Percentiles rank a stretch among this genome's conserved stretches.
These are phyloP conservation scores for Crocallis elinguaria DNA, from an alignment of 2,888 invertebrate species.

Conservation along the genomic window DNA sequence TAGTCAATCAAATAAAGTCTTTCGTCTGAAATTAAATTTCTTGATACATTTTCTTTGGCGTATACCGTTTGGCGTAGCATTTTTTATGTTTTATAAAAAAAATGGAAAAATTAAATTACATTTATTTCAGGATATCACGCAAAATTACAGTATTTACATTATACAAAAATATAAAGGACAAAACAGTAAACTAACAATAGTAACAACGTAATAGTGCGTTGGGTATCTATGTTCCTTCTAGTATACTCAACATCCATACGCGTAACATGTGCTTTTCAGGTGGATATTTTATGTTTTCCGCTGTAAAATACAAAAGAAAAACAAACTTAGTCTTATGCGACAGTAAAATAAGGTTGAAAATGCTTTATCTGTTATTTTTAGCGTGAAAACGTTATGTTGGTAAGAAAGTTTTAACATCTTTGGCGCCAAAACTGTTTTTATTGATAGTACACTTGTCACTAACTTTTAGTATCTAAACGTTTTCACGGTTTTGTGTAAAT, in stretches of 20 bases:
- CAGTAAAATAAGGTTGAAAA: slow-evolving; percentile 14
- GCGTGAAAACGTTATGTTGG: not conserved
- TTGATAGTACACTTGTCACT: slow-evolving; percentile 21
- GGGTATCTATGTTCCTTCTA: not conserved
- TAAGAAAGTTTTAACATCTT: slow-evolving; percentile 51
- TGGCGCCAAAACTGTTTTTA: slow-evolving; percentile 51
- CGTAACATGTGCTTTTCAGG: slow-evolving; percentile 48
- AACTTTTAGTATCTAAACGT: slow-evolving; percentile 8
- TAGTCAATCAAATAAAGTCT: no score
- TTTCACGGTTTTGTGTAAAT: not conserved
- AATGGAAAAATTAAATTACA: no score
- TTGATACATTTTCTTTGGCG: no score
- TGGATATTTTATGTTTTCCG: slow-evolving; percentile 13
- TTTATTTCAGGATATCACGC: no score
- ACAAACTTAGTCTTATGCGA: slow-evolving; percentile 1
- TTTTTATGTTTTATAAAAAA: no score
- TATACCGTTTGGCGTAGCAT: no score
- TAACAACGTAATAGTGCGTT: no score
- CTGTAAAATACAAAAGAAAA: slow-evolving; percentile 1
- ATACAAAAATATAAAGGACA: no score
- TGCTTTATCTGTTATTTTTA: slow-evolving; percentile 1
- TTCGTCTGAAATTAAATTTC: no score
- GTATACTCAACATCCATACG: slow-evolving; percentile 25
- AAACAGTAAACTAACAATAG: no score
- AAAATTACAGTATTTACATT: no score